A percentile compares a stretch with the other conserved stretches of the same genome.
These are phyloP conservation scores for Hydropotes inermis DNA, from an alignment of 2,113 vertebrate species.

Conservation along the genomic window DNA sequence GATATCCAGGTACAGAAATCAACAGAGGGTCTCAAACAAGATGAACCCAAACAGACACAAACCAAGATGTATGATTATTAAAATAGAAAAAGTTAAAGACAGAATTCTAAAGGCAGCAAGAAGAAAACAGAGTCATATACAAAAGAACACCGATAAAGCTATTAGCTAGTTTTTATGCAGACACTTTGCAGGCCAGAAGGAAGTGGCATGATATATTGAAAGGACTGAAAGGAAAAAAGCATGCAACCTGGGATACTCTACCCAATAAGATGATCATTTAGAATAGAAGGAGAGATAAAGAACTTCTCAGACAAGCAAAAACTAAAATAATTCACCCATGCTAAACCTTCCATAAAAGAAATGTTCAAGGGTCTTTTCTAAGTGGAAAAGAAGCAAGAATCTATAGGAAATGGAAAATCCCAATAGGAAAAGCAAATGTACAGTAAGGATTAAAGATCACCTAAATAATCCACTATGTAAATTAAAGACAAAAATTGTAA, in stretches of 20 bases:
- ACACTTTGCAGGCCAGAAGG: not conserved
- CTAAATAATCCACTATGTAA: not conserved
- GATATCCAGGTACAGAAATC: not conserved
- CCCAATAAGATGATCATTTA: not conserved
- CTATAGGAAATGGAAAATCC: not conserved
- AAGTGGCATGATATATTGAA: not conserved
- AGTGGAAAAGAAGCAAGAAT: not conserved
- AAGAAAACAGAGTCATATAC: not conserved
- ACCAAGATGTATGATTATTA: not conserved
- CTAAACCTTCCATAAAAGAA: not conserved
- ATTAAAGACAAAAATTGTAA: not conserved
- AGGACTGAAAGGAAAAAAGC: not conserved
- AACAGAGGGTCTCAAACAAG: not conserved
- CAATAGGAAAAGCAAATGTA: not conserved
- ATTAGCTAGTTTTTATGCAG: not conserved
- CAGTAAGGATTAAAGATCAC: not conserved
- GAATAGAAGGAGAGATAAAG: not conserved
- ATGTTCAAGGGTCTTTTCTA: not conserved
- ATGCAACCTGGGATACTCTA: not conserved
- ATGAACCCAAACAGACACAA: not conserved
- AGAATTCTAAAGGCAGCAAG: not conserved
- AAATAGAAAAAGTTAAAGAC: not conserved
- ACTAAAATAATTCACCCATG: not conserved
- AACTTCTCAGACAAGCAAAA: not conserved
- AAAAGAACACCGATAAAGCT: not conserved